Base-by-base conservation (phyloP, 2,888 invertebrate genomes). In the Cosmia pyralina region DNA sequence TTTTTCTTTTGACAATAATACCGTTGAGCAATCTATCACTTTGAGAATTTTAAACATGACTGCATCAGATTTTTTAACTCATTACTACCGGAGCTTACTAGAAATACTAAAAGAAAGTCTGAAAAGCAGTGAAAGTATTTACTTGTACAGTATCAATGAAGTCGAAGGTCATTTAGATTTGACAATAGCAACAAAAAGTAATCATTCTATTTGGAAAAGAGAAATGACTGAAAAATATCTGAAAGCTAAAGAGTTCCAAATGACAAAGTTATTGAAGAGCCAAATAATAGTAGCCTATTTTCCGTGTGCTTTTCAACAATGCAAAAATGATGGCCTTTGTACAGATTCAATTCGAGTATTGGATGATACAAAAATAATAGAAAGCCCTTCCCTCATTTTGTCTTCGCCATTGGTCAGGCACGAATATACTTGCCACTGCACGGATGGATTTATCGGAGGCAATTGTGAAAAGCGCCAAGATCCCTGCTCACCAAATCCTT, bases 401-500 rank as follows among this genome's bases (percentile, higher is more conserved):
- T 98, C 99, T 34, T 98, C 98, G 0, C 98, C 99, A 0, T 93
- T 97, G 58, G 97, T 99, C 0, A 96, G 97, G 13, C 98, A 98
- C 90, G 98, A 98, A 82, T 98, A 98, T 90, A 96, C 95, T 5
- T 99, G 99, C 91, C 97, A 97, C 81, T 99, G 99, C 90, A 97
- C 97, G 0, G 98, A 98, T 79, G 98, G 98, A 59, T 99, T 98
- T 90, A 98, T 98, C 19, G 99, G 99, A 0, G 96, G 96, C 1
- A 97, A 97, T 76, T 99, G 99, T 92, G 98, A 98, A 88, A 97
- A 98, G 88, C 97, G 98, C 11, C 98, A 98, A 94, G 98, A 99
- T 94, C 99, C 99, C 0, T 99, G 99, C 90, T 97, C 98, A 41
- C 98, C 98, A 1, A 98, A 98, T 91, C 99, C 99, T 7, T 99